These are phyloP conservation scores for Melieria picta DNA, from an alignment of 2,888 invertebrate species.

Conservation along the genomic window DNA sequence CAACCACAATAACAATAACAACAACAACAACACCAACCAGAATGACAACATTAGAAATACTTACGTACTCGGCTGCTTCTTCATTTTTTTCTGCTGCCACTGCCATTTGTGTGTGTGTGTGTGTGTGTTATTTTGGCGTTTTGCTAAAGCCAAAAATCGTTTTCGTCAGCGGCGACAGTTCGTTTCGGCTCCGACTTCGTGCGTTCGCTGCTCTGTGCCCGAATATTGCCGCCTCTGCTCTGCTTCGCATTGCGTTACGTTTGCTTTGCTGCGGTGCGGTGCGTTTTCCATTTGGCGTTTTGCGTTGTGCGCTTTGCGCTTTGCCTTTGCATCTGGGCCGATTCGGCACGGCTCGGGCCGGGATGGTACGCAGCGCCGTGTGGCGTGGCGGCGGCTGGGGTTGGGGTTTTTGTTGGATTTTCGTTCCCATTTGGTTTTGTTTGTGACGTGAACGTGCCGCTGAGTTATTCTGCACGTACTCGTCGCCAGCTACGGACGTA, in stretches of 20 bases:
- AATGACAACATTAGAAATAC: neutral
- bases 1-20: no score
- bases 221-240: neutral
- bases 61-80: no score
- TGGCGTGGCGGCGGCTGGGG: constrained; percentile 44
- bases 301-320: constrained; percentile 27
- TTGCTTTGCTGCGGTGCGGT: constrained; percentile 8
- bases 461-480: constrained; percentile 67
- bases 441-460: constrained; percentile 66
- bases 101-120: constrained; percentile 29
- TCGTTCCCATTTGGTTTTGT: constrained; percentile 62
- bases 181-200: no score
- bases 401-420: constrained; percentile 45
- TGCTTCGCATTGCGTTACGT: neutral
- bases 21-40: no score
- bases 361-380: constrained; percentile 43
- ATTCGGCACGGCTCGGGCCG: neutral
- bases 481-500: constrained; percentile 64
- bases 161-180: no score
- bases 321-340: constrained; percentile 16
- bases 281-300: constrained; percentile 13
- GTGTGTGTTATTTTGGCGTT: constrained; percentile 21
- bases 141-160: no score
- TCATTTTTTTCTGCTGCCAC: no score
- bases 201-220: no score